Base-by-base conservation (phyloP, 1,140 invertebrate genomes). In the Lucilia cuprina region DNA sequence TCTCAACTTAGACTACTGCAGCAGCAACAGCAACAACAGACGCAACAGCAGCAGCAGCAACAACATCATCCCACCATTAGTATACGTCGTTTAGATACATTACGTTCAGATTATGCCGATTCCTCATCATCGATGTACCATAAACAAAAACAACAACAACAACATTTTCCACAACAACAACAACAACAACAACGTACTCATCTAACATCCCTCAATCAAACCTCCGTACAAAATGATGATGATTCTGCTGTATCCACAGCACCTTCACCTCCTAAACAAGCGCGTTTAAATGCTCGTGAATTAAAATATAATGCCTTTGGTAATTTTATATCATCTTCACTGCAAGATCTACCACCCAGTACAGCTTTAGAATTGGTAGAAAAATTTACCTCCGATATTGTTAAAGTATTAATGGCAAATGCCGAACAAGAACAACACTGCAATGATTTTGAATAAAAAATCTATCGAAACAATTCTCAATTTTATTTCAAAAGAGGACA, bases 291-390 rank as follows among this genome's bases (percentile, higher is more conserved):
- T 77, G 82, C 50, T 12, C 83, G 83, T 5, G 83, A 83, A 55
- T 49, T 84, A 19, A 91, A 91, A 83, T 91, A 87, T 85, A 87
- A 86, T 82, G 89, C 90, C 74, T 91, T 91, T 82, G 90, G 90
- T 55, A 86, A 91, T 74, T 91, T 91, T 74, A 85, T 91, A 60
- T 84, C 86, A 10, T 86, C 90, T 60, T 89, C 89, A 17, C 84
- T 91, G 14, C 83, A 85, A 84, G 90, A 91, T 74, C 85, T 91
- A 85, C 86, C 89, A 19, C 83, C 85, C 10, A 14, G 84, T n/a
- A 84, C 84, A 8, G 88, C 90, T 34, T 84, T 91, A 85, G 86
- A 87, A 19, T 82, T 91, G 75, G 86, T 91, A 5, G 88, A 90
- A 60, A 90, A 87, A 84, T 91, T 91, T 83, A 90, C 90, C 14